These are phyloP conservation scores for Solea solea DNA, from an alignment of 2,113 vertebrate species.

Conservation along the genomic window DNA sequence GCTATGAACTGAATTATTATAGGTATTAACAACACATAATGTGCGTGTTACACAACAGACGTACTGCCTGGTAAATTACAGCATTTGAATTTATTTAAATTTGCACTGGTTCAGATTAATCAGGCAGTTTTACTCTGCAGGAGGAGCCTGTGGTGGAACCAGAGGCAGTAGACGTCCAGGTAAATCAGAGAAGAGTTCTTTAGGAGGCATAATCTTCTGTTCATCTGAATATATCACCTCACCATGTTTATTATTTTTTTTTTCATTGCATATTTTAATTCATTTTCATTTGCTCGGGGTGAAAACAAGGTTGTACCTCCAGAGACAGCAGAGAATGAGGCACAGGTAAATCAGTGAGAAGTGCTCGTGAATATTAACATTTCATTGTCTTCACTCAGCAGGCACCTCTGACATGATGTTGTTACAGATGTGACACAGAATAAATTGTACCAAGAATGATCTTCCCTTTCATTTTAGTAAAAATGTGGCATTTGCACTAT, in stretches of 20 bases:
- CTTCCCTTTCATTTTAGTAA: neutral
- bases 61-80: neutral
- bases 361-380: conserved; percentile 8
- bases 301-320: conserved; percentile 45
- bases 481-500: neutral
- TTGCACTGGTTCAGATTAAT: conserved; percentile 37
- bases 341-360: conserved; percentile 53
- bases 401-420: conserved; percentile 30
- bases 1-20: neutral
- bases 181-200: conserved; percentile 46
- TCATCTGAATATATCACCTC: neutral
- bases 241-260: neutral
- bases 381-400: conserved; percentile 33
- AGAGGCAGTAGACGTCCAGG: conserved; percentile 54
- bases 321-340: conserved; percentile 39
- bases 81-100: neutral
- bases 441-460: neutral
- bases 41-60: conserved; percentile 1
- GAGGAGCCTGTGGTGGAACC: conserved; percentile 41
- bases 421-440: neutral
- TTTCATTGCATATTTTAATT: conserved; percentile 19
- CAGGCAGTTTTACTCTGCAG: conserved; percentile 49
- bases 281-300: conserved; percentile 49
- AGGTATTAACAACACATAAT: neutral
- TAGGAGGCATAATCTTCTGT: neutral